Conservation (phyloP, 1,140 invertebrate species). For the Branchinecta lynchi region DNA sequence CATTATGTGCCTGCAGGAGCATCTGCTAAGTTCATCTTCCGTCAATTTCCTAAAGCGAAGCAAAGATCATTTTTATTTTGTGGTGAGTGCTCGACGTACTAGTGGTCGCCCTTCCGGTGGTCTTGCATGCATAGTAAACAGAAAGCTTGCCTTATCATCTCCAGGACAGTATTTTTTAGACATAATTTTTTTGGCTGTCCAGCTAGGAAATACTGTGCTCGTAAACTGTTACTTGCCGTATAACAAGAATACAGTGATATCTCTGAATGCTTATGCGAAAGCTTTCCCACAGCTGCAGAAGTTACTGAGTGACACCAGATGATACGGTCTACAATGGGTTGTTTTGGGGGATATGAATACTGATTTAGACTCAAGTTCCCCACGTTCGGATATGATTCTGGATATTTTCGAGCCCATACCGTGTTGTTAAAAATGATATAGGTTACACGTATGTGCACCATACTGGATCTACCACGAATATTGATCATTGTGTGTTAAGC, state of each 20-base stretch:
- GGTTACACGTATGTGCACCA: conserved; percentile 4
- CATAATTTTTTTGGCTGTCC: not conserved
- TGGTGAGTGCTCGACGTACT: conserved; percentile 2
- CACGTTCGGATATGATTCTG: conserved; percentile 1
- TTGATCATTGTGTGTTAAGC: conserved; percentile 10
- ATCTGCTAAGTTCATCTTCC: too few species aligned
- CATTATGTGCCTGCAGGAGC: too few species aligned
- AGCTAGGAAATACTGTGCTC: too few species aligned
- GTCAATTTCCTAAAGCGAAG: too few species aligned
- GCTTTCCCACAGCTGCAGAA: conserved; percentile 1
- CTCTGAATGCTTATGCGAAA: conserved; percentile 5
- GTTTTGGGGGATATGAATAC: conserved; percentile 6
- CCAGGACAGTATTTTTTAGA: conserved; percentile 1
- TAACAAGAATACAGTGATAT: conserved; percentile 7
- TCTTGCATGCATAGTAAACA: conserved; percentile 9
- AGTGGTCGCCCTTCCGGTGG: conserved; percentile 3
- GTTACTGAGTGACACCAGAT: not conserved
- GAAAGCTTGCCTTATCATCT: not conserved
- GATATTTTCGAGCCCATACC: conserved; percentile 5
- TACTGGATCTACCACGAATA: not conserved
- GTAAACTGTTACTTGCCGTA: too few species aligned
- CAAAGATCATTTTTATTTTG: too few species aligned
- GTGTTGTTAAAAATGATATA: too few species aligned
- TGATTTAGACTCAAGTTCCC: conserved; percentile 1
- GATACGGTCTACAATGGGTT: not conserved